A percentile compares a stretch with the other conserved stretches of the same genome.
These are phyloP conservation scores for Augochlorella aurata DNA, from an alignment of 2,888 invertebrate species.

Conservation along the genomic window DNA sequence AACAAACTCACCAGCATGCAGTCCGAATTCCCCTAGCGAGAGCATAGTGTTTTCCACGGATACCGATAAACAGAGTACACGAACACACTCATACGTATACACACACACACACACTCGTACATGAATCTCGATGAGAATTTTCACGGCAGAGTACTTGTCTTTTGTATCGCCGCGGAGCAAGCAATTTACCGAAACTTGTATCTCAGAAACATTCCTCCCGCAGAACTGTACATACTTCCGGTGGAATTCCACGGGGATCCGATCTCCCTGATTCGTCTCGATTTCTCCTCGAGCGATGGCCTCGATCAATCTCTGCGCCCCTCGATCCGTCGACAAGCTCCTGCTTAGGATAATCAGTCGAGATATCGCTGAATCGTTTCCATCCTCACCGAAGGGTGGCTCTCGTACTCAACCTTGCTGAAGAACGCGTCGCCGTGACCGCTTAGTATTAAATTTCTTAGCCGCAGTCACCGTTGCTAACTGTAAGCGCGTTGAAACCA, in stretches of 20 bases:
- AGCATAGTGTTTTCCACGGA: constrained; percentile 20
- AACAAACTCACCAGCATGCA: constrained; percentile 13
- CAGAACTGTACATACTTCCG: constrained; percentile 31
- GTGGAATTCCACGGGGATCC: constrained; percentile 19
- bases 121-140: constrained; percentile 12
- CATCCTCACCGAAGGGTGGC: background rate
- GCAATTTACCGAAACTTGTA: constrained; percentile 11
- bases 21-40: background rate
- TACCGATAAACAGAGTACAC: background rate
- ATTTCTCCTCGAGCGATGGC: background rate
- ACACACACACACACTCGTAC: background rate
- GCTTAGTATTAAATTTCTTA: constrained; percentile 47
- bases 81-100: background rate
- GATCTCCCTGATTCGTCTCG: background rate
- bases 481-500: constrained; percentile 31
- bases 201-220: constrained; percentile 54
- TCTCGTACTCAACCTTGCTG: constrained; percentile 22
- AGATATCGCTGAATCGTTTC: background rate
- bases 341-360: no score
- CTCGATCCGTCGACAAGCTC: background rate
- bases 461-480: constrained; percentile 21
- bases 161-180: constrained; percentile 25
- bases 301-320: background rate
- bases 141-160: constrained; percentile 43
- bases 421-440: constrained; percentile 32